Evolutionary conservation across 2,797 vertebrate species (phyloP), one percentile per base, ranked within the genome.

Genomic region (Manis pentadactyla): DNA sequence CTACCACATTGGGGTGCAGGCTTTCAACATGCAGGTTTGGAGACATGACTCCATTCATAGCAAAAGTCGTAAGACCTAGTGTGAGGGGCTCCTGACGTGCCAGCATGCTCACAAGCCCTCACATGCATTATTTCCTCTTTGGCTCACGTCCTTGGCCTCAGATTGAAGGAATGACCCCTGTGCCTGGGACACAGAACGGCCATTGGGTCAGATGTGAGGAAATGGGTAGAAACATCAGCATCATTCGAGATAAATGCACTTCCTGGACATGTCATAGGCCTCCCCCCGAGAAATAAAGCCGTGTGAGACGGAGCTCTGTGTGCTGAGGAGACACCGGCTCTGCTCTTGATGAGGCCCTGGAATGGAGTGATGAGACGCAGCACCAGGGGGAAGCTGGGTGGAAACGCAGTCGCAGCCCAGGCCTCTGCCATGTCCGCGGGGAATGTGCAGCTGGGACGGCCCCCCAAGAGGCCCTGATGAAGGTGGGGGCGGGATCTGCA

Each of bases 31-130:
- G 31, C 9, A 9, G n/a, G 15, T 39, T 18, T 46, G 63, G 75
- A 14, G 2, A 53, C 46, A 29, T 15, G 2, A 42, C 53, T 51
- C n/a, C n/a, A 27, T 39, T 19, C 19, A 27, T 6, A 42, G 49
- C 73, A 37, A 51, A 37, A 78, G 87, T 57, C 49, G 23, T 0
- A 4, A 14, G 49, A 14, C 42, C 4, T 0, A 17, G 4, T 49
- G 19, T 14, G 39, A 18, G 34, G 15, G 7, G 21, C 27, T 61
- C 9, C 14, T 4, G 9, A 15, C 0, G 18, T 3, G 3, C 14
- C 7, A 13, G 37, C 8, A 27, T 1, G 13, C 21, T 27, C 5
- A 11, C 4, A 17, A 57, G 49, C 73, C 23, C 9, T 21, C 66
- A 8, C 0, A 2, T 10, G 46, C n/a, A 13, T 29, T 18, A 4